phyloP scores from a whole-genome alignment of 2,113 vertebrate species.

The Microcebus murinus region DNA sequence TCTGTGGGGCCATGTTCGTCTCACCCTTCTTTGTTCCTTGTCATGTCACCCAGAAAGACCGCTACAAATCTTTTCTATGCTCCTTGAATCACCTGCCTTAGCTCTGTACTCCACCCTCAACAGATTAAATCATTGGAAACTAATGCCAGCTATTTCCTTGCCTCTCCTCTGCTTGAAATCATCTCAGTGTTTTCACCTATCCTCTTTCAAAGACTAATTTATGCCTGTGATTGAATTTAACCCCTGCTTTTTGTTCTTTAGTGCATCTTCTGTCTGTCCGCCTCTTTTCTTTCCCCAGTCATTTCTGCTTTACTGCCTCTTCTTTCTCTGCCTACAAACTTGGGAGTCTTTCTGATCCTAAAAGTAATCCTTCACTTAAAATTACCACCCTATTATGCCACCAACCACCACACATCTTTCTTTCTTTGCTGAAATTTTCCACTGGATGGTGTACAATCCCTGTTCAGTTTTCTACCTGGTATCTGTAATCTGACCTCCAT shows the following conservation, averaged over 20 bases:
- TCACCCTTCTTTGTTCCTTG: background rate
- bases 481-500: background rate
- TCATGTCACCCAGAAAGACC: background rate
- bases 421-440: background rate
- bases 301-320: background rate
- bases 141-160: background rate
- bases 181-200: background rate
- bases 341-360: background rate
- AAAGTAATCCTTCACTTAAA: conserved; percentile 15
- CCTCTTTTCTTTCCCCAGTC: background rate
- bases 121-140: background rate
- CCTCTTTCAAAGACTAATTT: background rate
- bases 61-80: background rate
- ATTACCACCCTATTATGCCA: background rate
- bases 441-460: background rate
- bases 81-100: background rate
- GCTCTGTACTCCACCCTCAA: background rate
- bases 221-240: background rate
- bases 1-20: background rate
- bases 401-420: background rate
- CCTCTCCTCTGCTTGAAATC: background rate
- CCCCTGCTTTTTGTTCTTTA: background rate
- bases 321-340: background rate
- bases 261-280: background rate
- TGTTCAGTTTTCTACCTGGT: background rate